These are phyloP conservation scores for Ciconia nigra DNA, from an alignment of 2,797 vertebrate genomes.

Conservation along the genomic window DNA sequence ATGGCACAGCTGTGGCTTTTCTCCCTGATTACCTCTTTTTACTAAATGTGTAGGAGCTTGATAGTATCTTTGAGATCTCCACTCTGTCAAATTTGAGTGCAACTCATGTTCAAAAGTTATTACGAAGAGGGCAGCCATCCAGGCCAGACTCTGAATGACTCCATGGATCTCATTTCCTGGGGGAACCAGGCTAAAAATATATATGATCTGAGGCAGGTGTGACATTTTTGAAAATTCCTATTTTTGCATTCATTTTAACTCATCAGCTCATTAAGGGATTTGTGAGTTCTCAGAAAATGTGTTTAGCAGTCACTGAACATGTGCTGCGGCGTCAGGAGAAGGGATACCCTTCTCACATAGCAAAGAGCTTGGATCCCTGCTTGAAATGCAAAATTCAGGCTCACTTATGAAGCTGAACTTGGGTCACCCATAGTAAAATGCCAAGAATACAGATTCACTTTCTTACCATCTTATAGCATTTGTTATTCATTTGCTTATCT, in stretches of 20 bases:
- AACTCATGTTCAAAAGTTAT: not conserved
- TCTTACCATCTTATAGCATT: not conserved
- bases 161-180: not conserved
- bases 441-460: not conserved
- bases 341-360: not conserved
- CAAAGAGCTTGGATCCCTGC: not conserved
- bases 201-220: not conserved
- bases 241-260: not conserved
- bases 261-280: not conserved
- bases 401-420: not conserved
- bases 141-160: not conserved
- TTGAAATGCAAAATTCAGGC: not conserved
- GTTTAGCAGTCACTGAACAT: not conserved
- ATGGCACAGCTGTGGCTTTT: not conserved
- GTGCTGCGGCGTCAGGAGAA: not conserved
- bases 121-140: not conserved
- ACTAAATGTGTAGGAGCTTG: not conserved
- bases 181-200: not conserved
- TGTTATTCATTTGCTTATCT: not conserved
- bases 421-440: not conserved
- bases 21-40: not conserved
- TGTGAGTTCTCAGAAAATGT: not conserved
- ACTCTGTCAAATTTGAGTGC: not conserved
- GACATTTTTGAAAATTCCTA: not conserved
- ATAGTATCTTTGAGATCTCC: not conserved